Conservation (phyloP, 2,797 vertebrate genomes). For the Iguana delicatissima region DNA sequence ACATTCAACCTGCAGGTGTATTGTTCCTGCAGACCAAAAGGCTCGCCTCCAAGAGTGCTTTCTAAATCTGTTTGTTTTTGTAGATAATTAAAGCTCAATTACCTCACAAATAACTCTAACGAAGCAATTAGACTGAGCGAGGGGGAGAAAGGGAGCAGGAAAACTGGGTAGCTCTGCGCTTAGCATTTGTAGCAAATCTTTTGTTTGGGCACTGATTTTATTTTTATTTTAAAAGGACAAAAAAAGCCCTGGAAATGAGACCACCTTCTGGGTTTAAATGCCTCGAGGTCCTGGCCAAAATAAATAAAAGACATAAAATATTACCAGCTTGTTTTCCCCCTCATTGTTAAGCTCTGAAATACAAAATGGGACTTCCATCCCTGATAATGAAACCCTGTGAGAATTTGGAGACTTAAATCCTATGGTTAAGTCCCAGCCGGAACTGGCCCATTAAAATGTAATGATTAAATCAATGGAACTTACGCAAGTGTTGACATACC, state of each 20-base stretch:
- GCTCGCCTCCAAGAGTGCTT: not conserved
- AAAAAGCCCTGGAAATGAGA: not conserved
- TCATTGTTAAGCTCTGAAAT: not conserved
- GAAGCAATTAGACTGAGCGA: slow-evolving; percentile 50
- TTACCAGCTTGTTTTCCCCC: not conserved
- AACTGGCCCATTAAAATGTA: no score
- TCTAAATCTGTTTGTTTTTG: slow-evolving; percentile 61
- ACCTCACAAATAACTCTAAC: slow-evolving; percentile 45
- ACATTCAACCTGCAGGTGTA: not conserved
- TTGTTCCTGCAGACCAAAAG: slow-evolving; percentile 20
- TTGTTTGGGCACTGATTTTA: slow-evolving; percentile 6
- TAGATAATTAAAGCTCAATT: slow-evolving; percentile 68
- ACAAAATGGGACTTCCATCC: not conserved
- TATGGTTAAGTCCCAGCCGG: no score
- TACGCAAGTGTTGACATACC: no score
- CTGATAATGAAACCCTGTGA: not conserved
- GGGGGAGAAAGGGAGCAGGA: slow-evolving; percentile 28
- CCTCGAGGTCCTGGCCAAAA: not conserved
- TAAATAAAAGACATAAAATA: not conserved
- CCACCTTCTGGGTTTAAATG: not conserved
- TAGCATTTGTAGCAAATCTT: slow-evolving; percentile 5
- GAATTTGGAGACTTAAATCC: no score
- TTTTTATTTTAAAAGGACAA: not conserved
- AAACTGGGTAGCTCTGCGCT: not conserved
- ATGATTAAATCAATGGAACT: not conserved